These are phyloP conservation scores for Dusona sp. DNA, from an alignment of 2,888 invertebrate genomes.

Conservation along the genomic window DNA sequence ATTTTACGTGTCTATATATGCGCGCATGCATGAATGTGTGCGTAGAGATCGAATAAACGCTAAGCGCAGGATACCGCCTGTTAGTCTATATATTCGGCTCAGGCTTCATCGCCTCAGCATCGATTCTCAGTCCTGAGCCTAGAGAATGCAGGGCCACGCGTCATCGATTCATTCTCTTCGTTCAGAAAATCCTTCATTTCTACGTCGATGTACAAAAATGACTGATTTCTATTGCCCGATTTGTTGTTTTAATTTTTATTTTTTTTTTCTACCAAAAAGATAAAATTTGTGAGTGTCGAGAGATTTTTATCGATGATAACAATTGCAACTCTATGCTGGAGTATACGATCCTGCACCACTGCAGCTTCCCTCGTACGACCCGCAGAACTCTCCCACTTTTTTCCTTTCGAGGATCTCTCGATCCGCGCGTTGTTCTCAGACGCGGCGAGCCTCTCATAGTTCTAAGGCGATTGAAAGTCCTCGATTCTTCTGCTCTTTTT, in stretches of 20 bases:
- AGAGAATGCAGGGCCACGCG: constrained; percentile 40
- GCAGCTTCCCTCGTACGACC: not conserved
- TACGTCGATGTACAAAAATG: not conserved
- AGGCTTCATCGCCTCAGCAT: constrained; percentile 21
- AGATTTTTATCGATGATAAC: not conserved
- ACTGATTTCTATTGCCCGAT: too few species aligned
- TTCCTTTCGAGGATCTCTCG: constrained; percentile 2
- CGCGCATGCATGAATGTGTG: not conserved
- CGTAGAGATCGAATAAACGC: constrained; percentile 11
- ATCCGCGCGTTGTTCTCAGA: not conserved
- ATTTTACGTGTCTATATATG: not conserved
- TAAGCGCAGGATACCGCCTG: constrained; percentile 57
- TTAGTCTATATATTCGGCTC: constrained; percentile 16
- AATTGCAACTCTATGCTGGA: not conserved
- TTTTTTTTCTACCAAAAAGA: too few species aligned
- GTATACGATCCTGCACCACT: not conserved
- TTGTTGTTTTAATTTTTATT: too few species aligned
- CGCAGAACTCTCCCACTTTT: not conserved
- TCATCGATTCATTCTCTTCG: not conserved
- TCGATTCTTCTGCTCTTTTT: not conserved
- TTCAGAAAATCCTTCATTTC: not conserved
- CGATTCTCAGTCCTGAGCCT: constrained; percentile 56
- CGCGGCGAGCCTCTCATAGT: not conserved
- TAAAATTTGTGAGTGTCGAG: not conserved
- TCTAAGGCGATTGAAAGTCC: not conserved